Conservation (phyloP, 2,113 vertebrate genomes). For the Chionis minor region DNA sequence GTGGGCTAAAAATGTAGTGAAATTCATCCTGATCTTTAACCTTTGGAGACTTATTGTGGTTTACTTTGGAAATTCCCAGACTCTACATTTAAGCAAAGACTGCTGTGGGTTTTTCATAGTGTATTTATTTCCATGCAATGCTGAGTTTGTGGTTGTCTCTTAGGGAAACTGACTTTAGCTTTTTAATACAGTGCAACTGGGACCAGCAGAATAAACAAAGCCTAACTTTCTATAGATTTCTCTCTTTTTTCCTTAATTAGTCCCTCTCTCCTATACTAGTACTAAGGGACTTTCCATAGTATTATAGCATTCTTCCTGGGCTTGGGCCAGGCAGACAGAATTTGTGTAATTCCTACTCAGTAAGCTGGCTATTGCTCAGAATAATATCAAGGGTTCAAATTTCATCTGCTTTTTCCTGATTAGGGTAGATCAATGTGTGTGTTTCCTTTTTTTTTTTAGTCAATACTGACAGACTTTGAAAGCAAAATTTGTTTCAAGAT, state of each 20-base stretch:
- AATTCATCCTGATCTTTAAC: background rate
- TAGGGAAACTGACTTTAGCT: background rate
- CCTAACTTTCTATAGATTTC: background rate
- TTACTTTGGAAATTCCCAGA: background rate
- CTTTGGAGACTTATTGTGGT: background rate
- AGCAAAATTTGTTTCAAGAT: background rate
- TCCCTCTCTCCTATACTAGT: background rate
- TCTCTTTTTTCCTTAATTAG: background rate
- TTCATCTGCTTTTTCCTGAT: background rate
- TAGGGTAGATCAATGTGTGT: background rate
- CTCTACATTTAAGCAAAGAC: background rate
- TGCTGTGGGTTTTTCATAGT: rapidly evolving
- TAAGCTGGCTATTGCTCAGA: background rate
- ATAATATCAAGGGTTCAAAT: background rate
- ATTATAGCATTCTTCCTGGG: background rate
- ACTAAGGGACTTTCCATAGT: background rate
- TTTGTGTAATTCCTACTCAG: background rate
- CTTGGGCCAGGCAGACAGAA: background rate
- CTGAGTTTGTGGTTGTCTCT: background rate
- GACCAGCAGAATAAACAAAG: background rate
- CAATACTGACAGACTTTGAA: background rate
- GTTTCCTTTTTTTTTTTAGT: background rate
- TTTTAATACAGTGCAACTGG: background rate
- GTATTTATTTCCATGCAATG: background rate
- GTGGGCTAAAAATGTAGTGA: background rate